Evolutionary conservation across 2,113 vertebrate genomes (phyloP), one percentile per base, ranked within the genome.

Genomic region (Chunga burmeisteri): DNA sequence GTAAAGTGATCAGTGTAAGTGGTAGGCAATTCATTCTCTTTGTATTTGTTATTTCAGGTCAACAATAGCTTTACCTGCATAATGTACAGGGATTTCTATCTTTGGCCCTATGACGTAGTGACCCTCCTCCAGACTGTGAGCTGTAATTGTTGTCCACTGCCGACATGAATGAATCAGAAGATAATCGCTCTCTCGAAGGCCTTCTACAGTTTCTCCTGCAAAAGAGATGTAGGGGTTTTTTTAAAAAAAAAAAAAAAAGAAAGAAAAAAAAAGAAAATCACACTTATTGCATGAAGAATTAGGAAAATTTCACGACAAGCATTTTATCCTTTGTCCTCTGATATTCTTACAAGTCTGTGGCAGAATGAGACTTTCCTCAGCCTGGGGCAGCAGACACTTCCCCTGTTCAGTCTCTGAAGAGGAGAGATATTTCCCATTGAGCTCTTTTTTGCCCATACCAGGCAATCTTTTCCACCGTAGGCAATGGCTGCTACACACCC

Each of bases 101-200:
- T 99, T 99, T 81, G 99, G 99, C 92, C 99, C 99, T 68, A 99
- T 99, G 97, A 99, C 99, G 58, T 99, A 99, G 98, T 99, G 99
- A 77, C 99, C 99, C 93, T 99, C 99, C 96, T 99, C 99, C 93
- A 99, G 98, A 97, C 99, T 99, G 96, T 99, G 99, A 96, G 99
- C 99, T 88, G 99, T 99, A 90, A 99, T 99, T 58, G 99, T 99
- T 44, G 99, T 99, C 99, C 99, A 99, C 97, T 99, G 99, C 46
- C 99, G 99, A 86, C 99, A 99, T 1, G 99, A 99, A 97, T 99
- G 99, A 96, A 99, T 98, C 97, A 99, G 98, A 98, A 99, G 99
- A 97, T 99, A 99, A 98, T 99, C 99, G 7, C 99, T 99, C 92
- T 99, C 99, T 96, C 99, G 98, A 91, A 99, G 98, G 63, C 99